phyloP scores from a whole-genome alignment of 2,113 vertebrate genomes.

The Nannobrachium achirus region DNA sequence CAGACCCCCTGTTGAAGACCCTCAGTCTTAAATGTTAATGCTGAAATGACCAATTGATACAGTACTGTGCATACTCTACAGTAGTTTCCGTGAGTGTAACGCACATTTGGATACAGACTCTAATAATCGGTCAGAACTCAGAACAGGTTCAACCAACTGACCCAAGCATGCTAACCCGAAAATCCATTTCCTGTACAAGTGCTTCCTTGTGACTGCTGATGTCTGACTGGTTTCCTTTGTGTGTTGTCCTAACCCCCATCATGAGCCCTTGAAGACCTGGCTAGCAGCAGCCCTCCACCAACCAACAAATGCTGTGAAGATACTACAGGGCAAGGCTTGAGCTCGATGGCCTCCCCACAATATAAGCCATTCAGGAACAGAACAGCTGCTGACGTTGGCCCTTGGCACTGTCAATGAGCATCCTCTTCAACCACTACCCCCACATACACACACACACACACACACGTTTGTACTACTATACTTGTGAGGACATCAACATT shows the following conservation, averaged over 20 bases:
- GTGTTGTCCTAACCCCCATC: constrained; percentile 15
- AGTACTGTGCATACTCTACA: constrained; percentile 25
- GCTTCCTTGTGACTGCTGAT: constrained; percentile 28
- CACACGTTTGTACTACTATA: not conserved
- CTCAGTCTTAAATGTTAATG: no score
- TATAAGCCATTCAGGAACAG: constrained; percentile 58
- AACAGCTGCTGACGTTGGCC: constrained; percentile 57
- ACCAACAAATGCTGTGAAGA: constrained; percentile 49
- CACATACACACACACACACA: constrained; percentile 4
- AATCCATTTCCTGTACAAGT: constrained; percentile 12
- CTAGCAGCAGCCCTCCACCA: constrained; percentile 11
- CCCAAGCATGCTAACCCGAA: not conserved
- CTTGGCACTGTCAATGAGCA: constrained; percentile 19
- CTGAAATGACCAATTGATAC: constrained; percentile 33
- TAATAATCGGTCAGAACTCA: constrained; percentile 26
- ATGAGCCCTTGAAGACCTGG: constrained; percentile 54
- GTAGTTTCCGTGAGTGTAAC: not conserved
- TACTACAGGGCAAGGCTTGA: constrained; percentile 42
- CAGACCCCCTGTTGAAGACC: no score
- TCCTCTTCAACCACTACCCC: constrained; percentile 15
- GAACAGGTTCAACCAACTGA: not conserved
- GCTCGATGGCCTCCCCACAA: constrained; percentile 47
- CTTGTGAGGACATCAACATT: no score
- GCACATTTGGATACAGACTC: constrained; percentile 9
- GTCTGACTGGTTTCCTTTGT: constrained; percentile 19